Percentiles rank a stretch among this genome's conserved stretches.
Conservation (phyloP, 2,888 invertebrate genomes). For the Dryobotodes eremita region DNA sequence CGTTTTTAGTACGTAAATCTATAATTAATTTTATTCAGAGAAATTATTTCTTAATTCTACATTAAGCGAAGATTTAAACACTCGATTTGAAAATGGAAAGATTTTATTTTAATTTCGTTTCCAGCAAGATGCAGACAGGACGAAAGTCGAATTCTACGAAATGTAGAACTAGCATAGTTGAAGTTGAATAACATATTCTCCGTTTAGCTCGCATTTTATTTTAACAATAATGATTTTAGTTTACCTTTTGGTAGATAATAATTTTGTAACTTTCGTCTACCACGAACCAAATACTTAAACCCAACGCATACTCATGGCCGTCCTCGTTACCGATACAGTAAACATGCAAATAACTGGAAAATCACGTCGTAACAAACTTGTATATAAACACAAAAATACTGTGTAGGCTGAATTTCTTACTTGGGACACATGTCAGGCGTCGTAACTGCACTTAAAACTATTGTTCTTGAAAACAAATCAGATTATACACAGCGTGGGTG, state of each 20-base stretch:
- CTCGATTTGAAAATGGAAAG: background rate
- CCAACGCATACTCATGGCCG: background rate
- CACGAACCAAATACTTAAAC: background rate
- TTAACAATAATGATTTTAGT: background rate
- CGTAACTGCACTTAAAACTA: slow-evolving; percentile 56
- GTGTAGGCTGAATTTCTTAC: slow-evolving; percentile 61
- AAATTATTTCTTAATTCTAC: background rate
- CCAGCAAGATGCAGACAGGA: background rate
- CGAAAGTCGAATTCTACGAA: background rate
- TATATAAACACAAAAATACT: slow-evolving; percentile 33
- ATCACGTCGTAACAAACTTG: slow-evolving; percentile 16
- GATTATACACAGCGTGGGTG: slow-evolving; percentile 72
- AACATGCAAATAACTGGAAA: slow-evolving; percentile 37
- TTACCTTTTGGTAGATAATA: background rate
- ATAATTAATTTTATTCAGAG: background rate
- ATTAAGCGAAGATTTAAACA: no score
- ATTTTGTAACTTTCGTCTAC: background rate
- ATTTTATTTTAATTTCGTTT: background rate
- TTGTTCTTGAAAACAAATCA: slow-evolving; percentile 56
- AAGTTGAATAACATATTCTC: background rate
- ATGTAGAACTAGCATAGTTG: background rate
- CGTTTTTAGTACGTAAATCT: background rate
- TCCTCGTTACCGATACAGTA: slow-evolving; percentile 2
- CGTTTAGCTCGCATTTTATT: background rate
- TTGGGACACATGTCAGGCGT: slow-evolving; percentile 46